Conservation (phyloP, 2,113 vertebrate species). For the Castor canadensis region DNA sequence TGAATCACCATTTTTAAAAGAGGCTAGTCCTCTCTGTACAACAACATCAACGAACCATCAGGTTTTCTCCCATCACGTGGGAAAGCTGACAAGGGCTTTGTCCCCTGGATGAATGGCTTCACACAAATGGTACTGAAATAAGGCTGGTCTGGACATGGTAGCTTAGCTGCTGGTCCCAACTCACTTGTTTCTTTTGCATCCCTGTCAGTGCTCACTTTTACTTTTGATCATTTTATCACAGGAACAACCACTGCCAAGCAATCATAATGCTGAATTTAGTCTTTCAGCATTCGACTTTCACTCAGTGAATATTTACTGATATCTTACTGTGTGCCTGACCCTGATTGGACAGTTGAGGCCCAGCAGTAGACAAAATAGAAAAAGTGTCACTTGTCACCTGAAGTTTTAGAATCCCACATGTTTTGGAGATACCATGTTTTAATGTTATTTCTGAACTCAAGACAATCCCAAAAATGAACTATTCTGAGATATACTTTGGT, state of each 20-base stretch:
- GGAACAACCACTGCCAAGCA: neutral
- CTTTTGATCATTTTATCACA: neutral
- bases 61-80: neutral
- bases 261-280: neutral
- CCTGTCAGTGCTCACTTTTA: neutral
- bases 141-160: neutral
- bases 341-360: neutral
- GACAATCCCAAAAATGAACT: neutral
- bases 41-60: neutral
- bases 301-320: neutral
- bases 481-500: neutral
- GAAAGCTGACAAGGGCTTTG: neutral
- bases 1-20: neutral
- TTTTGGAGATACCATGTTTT: neutral
- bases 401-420: neutral
- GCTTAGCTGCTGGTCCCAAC: neutral
- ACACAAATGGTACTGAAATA: neutral
- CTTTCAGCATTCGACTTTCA: neutral
- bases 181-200: neutral
- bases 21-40: neutral
- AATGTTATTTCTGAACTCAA: slow-evolving; percentile 6
- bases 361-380: neutral
- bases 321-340: neutral
- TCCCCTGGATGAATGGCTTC: neutral
- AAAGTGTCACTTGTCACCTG: neutral